phyloP scores from a whole-genome alignment of 2,797 vertebrate genomes.

The Premnoplex brunnescens region DNA sequence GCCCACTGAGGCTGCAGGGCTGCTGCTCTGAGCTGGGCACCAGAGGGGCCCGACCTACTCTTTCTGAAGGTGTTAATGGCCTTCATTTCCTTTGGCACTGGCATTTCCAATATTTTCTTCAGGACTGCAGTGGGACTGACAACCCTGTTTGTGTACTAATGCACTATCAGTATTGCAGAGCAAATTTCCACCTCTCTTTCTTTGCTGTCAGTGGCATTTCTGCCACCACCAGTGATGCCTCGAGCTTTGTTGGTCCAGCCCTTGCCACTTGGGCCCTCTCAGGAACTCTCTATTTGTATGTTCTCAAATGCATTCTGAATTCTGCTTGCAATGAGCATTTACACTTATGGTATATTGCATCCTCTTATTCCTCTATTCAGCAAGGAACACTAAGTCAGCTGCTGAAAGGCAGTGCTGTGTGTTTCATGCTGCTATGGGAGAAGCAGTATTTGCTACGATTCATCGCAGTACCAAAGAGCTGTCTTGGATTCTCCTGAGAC shows the following conservation, averaged over 20 bases:
- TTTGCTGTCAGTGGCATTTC: neutral
- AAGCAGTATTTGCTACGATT: neutral
- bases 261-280: neutral
- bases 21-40: neutral
- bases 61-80: neutral
- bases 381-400: neutral
- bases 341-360: neutral
- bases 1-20: neutral
- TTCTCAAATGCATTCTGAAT: neutral
- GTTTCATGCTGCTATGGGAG: neutral
- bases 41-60: accelerated
- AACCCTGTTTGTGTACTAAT: neutral
- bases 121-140: neutral
- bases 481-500: neutral
- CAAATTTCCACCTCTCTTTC: neutral
- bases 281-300: neutral
- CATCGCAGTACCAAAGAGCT: neutral
- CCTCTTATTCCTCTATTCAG: neutral
- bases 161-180: neutral
- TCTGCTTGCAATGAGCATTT: neutral
- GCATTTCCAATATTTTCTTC: neutral
- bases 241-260: neutral
- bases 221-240: neutral
- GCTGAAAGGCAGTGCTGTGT: neutral
- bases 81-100: neutral